Evolutionary conservation across 2,888 invertebrate species (phyloP).

Genomic region (Protula sp.): DNA sequence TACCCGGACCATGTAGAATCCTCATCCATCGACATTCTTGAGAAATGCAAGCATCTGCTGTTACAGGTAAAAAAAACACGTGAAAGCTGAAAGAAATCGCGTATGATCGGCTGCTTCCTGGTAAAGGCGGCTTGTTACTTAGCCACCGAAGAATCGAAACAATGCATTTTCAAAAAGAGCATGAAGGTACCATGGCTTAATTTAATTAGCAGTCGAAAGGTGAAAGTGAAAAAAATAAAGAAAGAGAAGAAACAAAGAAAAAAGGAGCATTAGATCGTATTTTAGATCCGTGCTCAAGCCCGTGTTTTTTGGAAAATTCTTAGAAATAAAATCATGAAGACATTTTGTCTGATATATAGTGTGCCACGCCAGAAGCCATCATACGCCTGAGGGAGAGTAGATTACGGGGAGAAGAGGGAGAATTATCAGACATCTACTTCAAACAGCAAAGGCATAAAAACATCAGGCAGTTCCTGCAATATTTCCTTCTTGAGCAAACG

Average conservation of each 20-base stretch:
- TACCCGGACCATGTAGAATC: no score
- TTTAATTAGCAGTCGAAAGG: no score
- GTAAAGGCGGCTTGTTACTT: not conserved
- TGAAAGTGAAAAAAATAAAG: not conserved
- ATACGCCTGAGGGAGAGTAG: conserved; percentile 25
- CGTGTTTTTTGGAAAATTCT: no score
- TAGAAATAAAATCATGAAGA: no score
- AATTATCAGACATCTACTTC: conserved; percentile 28
- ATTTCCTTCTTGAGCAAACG: conserved; percentile 28
- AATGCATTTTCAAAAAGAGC: no score
- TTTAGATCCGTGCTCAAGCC: no score
- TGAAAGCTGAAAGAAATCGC: not conserved
- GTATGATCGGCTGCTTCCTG: no score
- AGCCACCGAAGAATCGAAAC: not conserved
- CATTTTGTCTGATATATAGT: no score
- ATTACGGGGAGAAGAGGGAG: conserved; percentile 19
- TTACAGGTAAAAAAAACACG: not conserved
- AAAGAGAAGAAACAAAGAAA: not conserved
- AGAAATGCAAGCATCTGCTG: no score
- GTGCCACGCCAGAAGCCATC: conserved; percentile 43
- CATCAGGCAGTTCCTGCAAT: conserved; percentile 16
- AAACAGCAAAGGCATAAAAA: conserved; percentile 37
- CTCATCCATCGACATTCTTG: no score
- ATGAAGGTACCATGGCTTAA: no score
- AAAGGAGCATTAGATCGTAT: no score